Conservation (phyloP, 2,113 vertebrate species). For the Calyptommatus sinebrachiatus region DNA sequence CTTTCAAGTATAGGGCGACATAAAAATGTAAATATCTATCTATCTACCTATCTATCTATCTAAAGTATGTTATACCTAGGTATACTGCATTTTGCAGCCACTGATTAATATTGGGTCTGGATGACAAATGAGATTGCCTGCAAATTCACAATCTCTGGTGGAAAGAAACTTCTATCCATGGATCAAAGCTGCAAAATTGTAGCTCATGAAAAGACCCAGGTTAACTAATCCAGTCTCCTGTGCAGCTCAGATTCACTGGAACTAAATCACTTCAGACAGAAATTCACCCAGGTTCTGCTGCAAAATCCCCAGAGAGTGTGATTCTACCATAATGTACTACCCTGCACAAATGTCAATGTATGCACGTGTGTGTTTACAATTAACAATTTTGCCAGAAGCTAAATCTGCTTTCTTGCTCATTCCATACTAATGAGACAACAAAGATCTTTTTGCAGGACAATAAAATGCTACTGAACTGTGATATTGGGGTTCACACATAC, state of each 20-base stretch:
- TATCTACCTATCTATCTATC: no score
- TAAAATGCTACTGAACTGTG: neutral
- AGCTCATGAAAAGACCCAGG: constrained; percentile 1
- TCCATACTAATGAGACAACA: neutral
- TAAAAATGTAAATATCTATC: no score
- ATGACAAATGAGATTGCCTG: constrained; percentile 14
- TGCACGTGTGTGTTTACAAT: neutral
- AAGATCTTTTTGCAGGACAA: neutral
- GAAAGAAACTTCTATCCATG: constrained; percentile 18
- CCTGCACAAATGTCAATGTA: neutral
- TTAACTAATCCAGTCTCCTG: constrained; percentile 22
- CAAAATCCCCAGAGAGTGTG: neutral
- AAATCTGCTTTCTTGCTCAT: neutral
- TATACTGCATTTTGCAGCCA: constrained; percentile 1
- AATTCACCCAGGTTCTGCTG: neutral
- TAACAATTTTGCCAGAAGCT: neutral
- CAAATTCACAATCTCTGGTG: neutral
- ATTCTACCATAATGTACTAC: neutral
- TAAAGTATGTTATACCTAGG: neutral
- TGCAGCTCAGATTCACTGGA: neutral
- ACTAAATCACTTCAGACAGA: constrained; percentile 11
- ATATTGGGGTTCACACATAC: neutral
- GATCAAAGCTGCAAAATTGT: constrained; percentile 27
- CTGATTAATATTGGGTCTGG: neutral
- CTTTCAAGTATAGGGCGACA: no score